These are phyloP conservation scores for Polyommatus iphigenia DNA, from an alignment of 2,888 invertebrate genomes.

Conservation along the genomic window DNA sequence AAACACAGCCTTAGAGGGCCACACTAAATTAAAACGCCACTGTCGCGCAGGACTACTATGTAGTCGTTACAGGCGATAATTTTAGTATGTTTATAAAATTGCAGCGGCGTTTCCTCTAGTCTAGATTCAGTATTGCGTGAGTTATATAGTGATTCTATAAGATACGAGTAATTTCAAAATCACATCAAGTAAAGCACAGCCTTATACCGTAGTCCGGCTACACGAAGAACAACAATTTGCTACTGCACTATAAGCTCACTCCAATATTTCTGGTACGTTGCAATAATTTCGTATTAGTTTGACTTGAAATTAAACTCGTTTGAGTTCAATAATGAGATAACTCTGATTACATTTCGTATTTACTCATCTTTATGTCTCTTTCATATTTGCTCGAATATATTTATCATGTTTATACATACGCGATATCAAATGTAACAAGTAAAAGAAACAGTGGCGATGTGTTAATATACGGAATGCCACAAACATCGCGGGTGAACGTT, in stretches of 20 bases:
- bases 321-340: neutral
- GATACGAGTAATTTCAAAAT: conserved; percentile 18
- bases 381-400: neutral
- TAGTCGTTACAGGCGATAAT: neutral
- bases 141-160: neutral
- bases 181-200: conserved; percentile 1
- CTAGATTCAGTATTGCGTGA: neutral
- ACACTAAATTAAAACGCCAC: neutral
- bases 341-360: neutral
- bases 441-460: neutral
- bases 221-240: neutral
- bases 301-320: neutral
- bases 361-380: neutral
- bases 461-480: too few relatives aligned
- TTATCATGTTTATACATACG: neutral
- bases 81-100: neutral
- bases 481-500: neutral
- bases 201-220: neutral
- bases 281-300: neutral
- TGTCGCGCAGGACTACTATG: neutral
- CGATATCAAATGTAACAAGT: too few relatives aligned
- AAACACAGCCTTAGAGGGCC: neutral
- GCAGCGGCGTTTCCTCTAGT: neutral
- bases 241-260: neutral
- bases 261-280: neutral